phyloP scores from a whole-genome alignment of 2,888 invertebrate genomes.

The Cephus runcator region DNA sequence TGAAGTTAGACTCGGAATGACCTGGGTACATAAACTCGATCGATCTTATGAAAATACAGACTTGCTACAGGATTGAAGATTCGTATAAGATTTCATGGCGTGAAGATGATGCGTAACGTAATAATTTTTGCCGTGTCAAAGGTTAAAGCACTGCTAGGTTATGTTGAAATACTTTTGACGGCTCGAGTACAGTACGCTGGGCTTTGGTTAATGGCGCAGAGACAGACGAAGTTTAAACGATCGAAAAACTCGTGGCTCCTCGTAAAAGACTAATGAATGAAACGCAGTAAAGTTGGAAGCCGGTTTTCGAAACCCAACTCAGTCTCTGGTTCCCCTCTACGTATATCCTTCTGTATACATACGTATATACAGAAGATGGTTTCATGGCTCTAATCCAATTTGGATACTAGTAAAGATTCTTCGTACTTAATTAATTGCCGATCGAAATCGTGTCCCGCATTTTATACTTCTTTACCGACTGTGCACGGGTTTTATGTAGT shows the following conservation, averaged over 20 bases:
- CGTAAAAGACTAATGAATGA: slow-evolving; percentile 13
- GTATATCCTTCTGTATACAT: background rate
- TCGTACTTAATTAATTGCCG: background rate
- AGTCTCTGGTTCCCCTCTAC: background rate
- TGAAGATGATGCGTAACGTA: background rate
- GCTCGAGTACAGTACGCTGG: background rate
- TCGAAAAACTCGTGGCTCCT: slow-evolving; percentile 2
- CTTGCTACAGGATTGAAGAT: background rate
- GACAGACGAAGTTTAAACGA: background rate
- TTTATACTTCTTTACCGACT: background rate
- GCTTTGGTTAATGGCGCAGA: background rate
- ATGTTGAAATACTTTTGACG: background rate
- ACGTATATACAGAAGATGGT: background rate
- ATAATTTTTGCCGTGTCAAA: background rate
- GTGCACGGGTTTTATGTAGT: background rate
- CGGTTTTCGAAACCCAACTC: background rate
- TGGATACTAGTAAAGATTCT: background rate
- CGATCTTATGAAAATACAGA: background rate
- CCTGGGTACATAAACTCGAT: background rate
- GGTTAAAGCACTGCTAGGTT: background rate
- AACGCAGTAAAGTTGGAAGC: slow-evolving; percentile 1
- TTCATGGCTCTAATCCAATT: background rate
- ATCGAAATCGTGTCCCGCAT: background rate
- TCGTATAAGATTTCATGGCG: background rate
- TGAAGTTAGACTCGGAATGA: background rate